These are phyloP conservation scores for Dicranocentrus wangi DNA, from an alignment of 2,888 invertebrate species.

Conservation along the genomic window DNA sequence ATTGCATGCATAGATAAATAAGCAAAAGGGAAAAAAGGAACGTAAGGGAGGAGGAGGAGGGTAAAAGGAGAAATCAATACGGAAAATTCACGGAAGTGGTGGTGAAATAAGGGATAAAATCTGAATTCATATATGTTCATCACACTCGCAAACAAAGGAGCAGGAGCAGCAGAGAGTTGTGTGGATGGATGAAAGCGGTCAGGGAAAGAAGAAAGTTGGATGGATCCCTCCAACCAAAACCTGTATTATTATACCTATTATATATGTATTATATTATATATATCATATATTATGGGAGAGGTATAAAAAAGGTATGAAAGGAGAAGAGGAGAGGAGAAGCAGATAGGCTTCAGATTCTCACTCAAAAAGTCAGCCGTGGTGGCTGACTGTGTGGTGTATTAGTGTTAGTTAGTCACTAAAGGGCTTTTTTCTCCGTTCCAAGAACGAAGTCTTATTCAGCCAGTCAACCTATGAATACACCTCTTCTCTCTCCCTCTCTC, in stretches of 20 bases:
- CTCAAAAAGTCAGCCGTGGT: not conserved
- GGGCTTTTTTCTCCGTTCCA: conserved; percentile 18
- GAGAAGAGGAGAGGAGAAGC: not conserved
- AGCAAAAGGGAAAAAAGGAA: not conserved
- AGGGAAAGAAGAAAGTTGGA: too few species aligned
- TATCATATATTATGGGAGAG: too few species aligned
- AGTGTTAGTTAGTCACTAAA: conserved; percentile 40
- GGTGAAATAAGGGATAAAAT: conserved; percentile 40
- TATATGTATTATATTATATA: too few species aligned
- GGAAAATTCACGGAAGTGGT: conserved; percentile 32
- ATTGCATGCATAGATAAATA: conserved; percentile 19
- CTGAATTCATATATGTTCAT: conserved; percentile 30
- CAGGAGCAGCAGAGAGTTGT: not conserved
- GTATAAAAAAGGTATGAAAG: conserved; percentile 7
- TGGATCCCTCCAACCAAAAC: too few species aligned
- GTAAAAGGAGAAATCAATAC: conserved; percentile 31
- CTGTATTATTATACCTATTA: too few species aligned
- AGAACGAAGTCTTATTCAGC: conserved; percentile 11
- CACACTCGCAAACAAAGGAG: not conserved
- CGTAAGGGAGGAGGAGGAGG: not conserved
- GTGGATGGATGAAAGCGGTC: too few species aligned
- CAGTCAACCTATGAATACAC: conserved; percentile 7
- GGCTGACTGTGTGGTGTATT: not conserved
- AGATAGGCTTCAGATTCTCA: not conserved
- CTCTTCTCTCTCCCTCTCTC: not conserved